Percentiles rank a stretch among this genome's conserved stretches.
phyloP scores from a whole-genome alignment of 1,140 invertebrate genomes.

The Neoseiulus cucumeris region DNA sequence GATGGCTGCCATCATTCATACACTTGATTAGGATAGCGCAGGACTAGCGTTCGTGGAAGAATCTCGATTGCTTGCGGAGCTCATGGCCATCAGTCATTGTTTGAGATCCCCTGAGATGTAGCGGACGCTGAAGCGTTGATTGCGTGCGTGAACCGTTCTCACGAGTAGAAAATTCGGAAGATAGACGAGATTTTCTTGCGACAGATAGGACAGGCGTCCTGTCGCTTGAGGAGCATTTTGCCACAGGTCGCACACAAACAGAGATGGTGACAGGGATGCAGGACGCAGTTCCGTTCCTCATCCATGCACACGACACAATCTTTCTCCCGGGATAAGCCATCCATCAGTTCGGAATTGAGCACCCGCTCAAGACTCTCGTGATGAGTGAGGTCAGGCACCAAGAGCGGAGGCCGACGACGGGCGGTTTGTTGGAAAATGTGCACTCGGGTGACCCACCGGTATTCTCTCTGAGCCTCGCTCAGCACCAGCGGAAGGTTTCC shows the following conservation, averaged over 20 bases:
- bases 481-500: conserved; percentile 30
- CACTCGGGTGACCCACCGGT: conserved; percentile 10
- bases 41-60: no score
- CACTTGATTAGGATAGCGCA: no score
- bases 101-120: no score
- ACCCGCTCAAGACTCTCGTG: conserved; percentile 21
- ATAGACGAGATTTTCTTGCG: conserved; percentile 27
- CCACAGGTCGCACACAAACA: conserved; percentile 31
- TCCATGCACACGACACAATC: conserved; percentile 36
- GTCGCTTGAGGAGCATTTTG: conserved; percentile 26
- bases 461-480: conserved; percentile 30
- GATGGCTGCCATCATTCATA: no score
- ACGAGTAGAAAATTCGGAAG: conserved; percentile 21
- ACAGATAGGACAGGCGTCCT: conserved; percentile 33
- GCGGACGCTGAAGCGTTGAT: no score
- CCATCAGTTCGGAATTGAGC: conserved; percentile 13
- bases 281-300: conserved; percentile 28
- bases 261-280: conserved; percentile 33
- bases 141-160: not conserved
- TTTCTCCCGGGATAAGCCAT: conserved; percentile 21
- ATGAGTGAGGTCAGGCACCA: conserved; percentile 22
- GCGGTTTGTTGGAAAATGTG: conserved; percentile 4
- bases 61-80: no score
- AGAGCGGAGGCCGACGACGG: not conserved
- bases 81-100: no score